Evolutionary conservation across 1,140 invertebrate genomes (phyloP), one percentile per base, ranked within the genome.

Genomic region (Philotrypesis tridentata): DNA sequence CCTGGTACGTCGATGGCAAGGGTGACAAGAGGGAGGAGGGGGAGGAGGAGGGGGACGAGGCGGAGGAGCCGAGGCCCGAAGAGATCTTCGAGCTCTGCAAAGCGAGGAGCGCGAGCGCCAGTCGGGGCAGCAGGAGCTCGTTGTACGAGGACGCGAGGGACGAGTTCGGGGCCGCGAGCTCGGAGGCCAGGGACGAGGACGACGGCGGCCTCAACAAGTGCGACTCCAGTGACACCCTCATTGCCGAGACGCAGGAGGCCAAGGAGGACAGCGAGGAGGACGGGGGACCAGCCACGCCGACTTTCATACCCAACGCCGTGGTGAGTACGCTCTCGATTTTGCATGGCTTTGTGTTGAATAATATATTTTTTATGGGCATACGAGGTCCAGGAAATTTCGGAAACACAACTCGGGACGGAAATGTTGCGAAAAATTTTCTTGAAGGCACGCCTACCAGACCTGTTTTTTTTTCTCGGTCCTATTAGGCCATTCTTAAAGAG

Each of bases 1-100:
- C 89, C 0, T 92, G 91, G 90, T 92, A 90, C 82, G 80, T 91
- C n/a, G 88, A 89, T 29, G 88, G 87, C n/a, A 85, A 84, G 60
- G 77, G 84, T 70, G 72, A 82, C 77, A 79, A 60, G 40, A 72
- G 25, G 21, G 68, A 37, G 9, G 48, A 68, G 21, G 60, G 84
- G n/a, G 84, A 82, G 21, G 82, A 80, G 31, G 55, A 79, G 68
- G 60, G n/a, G 21, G 60, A 85, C 23, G 84, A 82, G 21, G 82
- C 82, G 31, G 55, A 79, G 68, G 60, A 70, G 23, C 8, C 9
- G 11, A 73, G 65, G 40, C 55, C 60, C 68, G 2, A 63, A 17
- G 80, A 80, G 43, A 55, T 82, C 17, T 67, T 70, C 27, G 48
- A 83, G 33, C 25, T 78, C 29, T 60, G 83, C 74, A 55, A 77